These are phyloP conservation scores for Hippocampus guttulatus DNA, from an alignment of 2,113 vertebrate genomes.

Conservation along the genomic window DNA sequence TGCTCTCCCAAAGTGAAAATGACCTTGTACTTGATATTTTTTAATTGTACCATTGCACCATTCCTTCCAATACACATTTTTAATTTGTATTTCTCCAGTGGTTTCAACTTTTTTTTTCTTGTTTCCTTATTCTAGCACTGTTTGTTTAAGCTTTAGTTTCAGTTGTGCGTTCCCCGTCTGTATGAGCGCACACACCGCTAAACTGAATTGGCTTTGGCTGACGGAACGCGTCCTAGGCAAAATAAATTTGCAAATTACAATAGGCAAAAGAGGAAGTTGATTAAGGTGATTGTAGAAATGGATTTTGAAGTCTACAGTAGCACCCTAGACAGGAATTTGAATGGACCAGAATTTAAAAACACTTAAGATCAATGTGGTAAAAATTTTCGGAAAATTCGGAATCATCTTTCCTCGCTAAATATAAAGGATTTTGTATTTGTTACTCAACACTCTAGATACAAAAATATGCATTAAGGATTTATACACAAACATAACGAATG, in stretches of 20 bases:
- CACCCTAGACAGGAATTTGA: not conserved
- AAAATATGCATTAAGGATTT: not conserved
- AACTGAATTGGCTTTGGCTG: conserved; percentile 22
- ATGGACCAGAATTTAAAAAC: too few species aligned
- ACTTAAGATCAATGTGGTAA: too few species aligned
- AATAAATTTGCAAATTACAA: conserved; percentile 29
- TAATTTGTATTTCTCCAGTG: not conserved
- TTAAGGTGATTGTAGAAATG: not conserved
- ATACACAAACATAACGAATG: not conserved
- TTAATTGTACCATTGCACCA: conserved; percentile 7
- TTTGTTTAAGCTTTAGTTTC: conserved; percentile 57
- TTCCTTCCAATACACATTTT: not conserved
- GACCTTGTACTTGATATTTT: conserved; percentile 22
- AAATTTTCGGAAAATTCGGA: too few species aligned
- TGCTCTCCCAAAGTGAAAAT: conserved; percentile 30
- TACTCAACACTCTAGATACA: not conserved
- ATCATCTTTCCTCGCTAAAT: too few species aligned
- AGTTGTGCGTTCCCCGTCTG: conserved; percentile 27
- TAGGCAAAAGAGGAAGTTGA: conserved; percentile 18
- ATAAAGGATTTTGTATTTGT: too few species aligned
- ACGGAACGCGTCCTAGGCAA: conserved; percentile 16
- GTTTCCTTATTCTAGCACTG: conserved; percentile 47
- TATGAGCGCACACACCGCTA: conserved; percentile 10
- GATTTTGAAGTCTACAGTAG: not conserved
- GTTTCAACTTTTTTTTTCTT: conserved; percentile 28